These are phyloP conservation scores for Dromas ardeola DNA, from an alignment of 2,113 vertebrate genomes.

Conservation along the genomic window DNA sequence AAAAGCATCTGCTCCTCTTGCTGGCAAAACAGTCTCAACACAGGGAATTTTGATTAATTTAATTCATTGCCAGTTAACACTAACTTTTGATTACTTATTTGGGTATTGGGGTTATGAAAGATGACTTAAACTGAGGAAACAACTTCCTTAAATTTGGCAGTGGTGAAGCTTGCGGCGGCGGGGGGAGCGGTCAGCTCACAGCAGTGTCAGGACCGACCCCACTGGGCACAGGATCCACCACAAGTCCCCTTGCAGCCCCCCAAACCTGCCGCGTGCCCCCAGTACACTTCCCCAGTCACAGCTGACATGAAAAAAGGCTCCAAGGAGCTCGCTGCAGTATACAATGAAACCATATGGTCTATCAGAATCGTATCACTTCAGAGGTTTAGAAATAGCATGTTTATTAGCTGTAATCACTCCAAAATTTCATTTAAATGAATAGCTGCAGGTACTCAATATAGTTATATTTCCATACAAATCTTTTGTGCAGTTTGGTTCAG, in stretches of 20 bases:
- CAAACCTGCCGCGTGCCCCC: not conserved
- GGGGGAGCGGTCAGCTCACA: not conserved
- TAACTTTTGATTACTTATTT: not conserved
- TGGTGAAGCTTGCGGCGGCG: not conserved
- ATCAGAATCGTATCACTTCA: not conserved
- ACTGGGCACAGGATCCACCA: accelerated
- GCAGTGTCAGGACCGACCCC: not conserved
- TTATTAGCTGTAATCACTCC: conserved; percentile 47
- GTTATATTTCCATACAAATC: not conserved
- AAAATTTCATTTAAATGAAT: not conserved
- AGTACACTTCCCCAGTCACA: not conserved
- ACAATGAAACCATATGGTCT: conserved; percentile 24
- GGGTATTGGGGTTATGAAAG: not conserved
- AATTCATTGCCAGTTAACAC: not conserved
- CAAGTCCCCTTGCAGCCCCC: not conserved
- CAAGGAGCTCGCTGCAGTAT: not conserved
- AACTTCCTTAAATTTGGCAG: not conserved
- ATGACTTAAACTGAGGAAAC: not conserved
- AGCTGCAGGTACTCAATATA: not conserved
- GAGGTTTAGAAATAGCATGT: not conserved
- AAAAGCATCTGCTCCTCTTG: not conserved
- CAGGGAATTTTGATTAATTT: not conserved
- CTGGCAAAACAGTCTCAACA: not conserved
- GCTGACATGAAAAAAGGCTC: not conserved
- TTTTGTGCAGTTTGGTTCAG: not conserved